Conservation (phyloP, 2,888 invertebrate species). For the Cistogaster globosa region DNA sequence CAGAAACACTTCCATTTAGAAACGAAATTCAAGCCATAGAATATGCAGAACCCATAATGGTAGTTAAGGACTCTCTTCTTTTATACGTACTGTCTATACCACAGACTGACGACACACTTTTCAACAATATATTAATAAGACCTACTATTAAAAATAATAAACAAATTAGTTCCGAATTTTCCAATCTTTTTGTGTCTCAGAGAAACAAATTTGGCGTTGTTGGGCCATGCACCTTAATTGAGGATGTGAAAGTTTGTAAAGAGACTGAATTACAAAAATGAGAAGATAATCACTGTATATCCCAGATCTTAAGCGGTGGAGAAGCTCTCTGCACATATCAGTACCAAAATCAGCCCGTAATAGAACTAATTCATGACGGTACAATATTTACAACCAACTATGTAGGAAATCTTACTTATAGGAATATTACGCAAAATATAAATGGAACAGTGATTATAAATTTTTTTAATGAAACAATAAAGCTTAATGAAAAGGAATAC, state of each 20-base stretch:
- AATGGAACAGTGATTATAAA: slow-evolving; percentile 44
- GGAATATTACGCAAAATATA: slow-evolving; percentile 19
- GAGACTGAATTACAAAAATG: slow-evolving; percentile 12
- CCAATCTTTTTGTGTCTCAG: no score
- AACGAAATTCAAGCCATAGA: slow-evolving; percentile 67
- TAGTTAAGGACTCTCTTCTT: slow-evolving; percentile 58
- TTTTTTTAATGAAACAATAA: slow-evolving; percentile 32
- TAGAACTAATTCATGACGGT: slow-evolving; percentile 16
- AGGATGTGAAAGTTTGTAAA: slow-evolving; percentile 34
- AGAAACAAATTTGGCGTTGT: slow-evolving; percentile 48
- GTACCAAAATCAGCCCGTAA: slow-evolving; percentile 13
- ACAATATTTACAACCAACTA: slow-evolving; percentile 10
- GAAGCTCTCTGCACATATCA: slow-evolving; percentile 19
- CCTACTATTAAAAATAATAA: slow-evolving; percentile 62
- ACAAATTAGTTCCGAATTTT: no score
- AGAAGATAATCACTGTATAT: slow-evolving; percentile 5
- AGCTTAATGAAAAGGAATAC: slow-evolving; percentile 2
- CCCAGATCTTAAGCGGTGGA: slow-evolving; percentile 4
- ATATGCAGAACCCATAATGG: slow-evolving; percentile 67
- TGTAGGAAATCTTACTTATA: slow-evolving; percentile 14
- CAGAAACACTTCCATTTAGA: slow-evolving; percentile 65
- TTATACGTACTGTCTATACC: slow-evolving; percentile 62
- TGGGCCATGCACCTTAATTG: slow-evolving; percentile 15
- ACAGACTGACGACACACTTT: slow-evolving; percentile 60
- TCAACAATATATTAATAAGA: slow-evolving; percentile 63